A percentile compares a stretch with the other conserved stretches of the same genome.
phyloP scores from a whole-genome alignment of 1,140 invertebrate species.

The Fopius arisanus region DNA sequence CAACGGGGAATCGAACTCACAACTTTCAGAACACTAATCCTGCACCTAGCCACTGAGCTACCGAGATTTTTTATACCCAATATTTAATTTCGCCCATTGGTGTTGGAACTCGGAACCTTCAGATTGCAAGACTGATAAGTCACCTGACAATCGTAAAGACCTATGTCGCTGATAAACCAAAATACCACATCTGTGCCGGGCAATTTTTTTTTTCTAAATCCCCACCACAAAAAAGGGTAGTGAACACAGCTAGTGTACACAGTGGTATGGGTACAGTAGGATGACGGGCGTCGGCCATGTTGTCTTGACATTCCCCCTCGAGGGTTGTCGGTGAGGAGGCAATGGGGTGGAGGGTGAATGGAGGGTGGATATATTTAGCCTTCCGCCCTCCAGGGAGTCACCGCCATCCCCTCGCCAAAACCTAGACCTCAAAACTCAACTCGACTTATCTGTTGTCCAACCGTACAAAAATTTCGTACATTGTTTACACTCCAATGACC shows the following conservation, averaged over 20 bases:
- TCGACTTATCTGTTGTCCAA: constrained; percentile 18
- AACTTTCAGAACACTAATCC: too few species aligned
- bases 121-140: too few species aligned
- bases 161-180: too few species aligned
- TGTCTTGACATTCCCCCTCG: constrained; percentile 66
- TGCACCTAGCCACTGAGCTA: too few species aligned
- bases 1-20: too few species aligned
- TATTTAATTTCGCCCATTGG: too few species aligned
- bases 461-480: constrained; percentile 21
- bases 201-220: background rate
- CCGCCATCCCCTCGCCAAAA: constrained; percentile 51
- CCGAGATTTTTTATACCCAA: too few species aligned
- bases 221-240: constrained; percentile 27
- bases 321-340: constrained; percentile 50
- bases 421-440: constrained; percentile 10
- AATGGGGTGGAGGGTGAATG: background rate
- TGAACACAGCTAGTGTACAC: constrained; percentile 59
- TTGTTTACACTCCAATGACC: background rate
- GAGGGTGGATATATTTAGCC: constrained; percentile 65
- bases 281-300: constrained; percentile 67
- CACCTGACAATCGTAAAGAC: too few species aligned
- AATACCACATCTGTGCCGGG: too few species aligned
- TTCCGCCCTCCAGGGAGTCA: constrained; percentile 62
- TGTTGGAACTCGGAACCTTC: too few species aligned
- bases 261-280: constrained; percentile 49